These are phyloP conservation scores for Apostichopus parvimensis DNA, from an alignment of 35 echinoderm and acorn worm species.

Conservation along the genomic window DNA sequence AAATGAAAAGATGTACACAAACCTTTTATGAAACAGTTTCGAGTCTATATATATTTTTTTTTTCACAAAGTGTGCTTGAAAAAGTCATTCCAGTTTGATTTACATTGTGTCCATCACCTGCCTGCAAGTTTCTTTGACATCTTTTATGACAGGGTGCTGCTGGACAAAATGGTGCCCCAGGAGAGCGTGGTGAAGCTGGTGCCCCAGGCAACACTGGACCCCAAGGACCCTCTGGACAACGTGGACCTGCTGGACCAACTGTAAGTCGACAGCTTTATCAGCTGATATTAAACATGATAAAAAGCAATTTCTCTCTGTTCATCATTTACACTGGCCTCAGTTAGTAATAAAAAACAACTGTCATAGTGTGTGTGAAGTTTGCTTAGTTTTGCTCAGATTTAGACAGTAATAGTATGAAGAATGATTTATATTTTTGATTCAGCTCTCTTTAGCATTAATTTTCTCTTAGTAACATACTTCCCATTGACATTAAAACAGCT, in stretches of 20 bases:
- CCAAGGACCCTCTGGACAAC: conserved; percentile 80
- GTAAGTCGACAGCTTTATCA: conserved; percentile 54
- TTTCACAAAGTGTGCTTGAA: no score
- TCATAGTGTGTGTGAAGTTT: no score
- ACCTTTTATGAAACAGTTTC: no score
- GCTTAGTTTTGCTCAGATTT: no score
- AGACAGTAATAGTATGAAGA: no score
- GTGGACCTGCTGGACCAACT: conserved; percentile 87
- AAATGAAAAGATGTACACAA: no score
- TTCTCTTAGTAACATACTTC: no score
- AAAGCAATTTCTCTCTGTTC: not conserved
- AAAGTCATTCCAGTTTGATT: not conserved
- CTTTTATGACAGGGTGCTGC: conserved; percentile 23
- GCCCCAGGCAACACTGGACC: conserved; percentile 74
- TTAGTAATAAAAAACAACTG: not conserved
- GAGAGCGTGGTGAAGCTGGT: conserved; percentile 91
- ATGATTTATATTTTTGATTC: no score
- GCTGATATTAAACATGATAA: not conserved
- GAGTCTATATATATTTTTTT: no score
- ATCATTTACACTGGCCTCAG: not conserved
- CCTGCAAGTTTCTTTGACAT: not conserved
- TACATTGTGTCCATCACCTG: not conserved
- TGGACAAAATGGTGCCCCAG: conserved; percentile 70
- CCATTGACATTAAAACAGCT: no score
- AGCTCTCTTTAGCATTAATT: no score